A percentile compares a stretch with the other conserved stretches of the same genome.
These are phyloP conservation scores for Dicentrarchus labrax DNA, from an alignment of 2,113 vertebrate genomes.

Conservation along the genomic window DNA sequence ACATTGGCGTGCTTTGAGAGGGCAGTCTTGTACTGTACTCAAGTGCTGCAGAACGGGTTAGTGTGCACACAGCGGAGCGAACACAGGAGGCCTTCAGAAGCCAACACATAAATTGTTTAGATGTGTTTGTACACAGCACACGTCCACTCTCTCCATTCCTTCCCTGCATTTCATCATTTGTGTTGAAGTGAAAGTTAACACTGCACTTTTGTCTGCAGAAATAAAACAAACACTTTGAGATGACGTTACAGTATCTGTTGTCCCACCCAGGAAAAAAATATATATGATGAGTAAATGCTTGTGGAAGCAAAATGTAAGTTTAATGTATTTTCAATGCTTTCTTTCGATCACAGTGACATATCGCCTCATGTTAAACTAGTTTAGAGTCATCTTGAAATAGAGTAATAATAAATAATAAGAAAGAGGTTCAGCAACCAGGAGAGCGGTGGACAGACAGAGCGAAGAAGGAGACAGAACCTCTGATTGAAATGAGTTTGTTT, in stretches of 20 bases:
- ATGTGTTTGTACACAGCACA: slow-evolving; percentile 42
- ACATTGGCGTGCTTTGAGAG: slow-evolving; percentile 18
- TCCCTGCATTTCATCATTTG: slow-evolving; percentile 33
- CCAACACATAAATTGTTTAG: slow-evolving; percentile 55
- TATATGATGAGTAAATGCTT: neutral
- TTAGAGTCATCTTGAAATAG: slow-evolving; percentile 32
- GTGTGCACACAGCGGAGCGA: slow-evolving; percentile 23
- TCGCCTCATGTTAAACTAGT: neutral
- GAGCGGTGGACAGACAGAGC: slow-evolving; percentile 24
- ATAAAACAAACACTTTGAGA: slow-evolving; percentile 4
- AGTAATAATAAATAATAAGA: slow-evolving; percentile 19
- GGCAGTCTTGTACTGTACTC: slow-evolving; percentile 35
- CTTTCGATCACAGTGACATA: slow-evolving; percentile 26
- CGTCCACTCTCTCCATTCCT: neutral
- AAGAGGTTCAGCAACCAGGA: neutral
- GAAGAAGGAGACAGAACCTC: slow-evolving; percentile 23
- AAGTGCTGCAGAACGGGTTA: slow-evolving; percentile 33
- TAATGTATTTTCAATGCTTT: slow-evolving; percentile 30
- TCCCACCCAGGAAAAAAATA: neutral
- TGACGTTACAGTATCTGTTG: slow-evolving; percentile 1
- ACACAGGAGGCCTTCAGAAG: slow-evolving; percentile 41
- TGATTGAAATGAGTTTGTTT: slow-evolving; percentile 68
- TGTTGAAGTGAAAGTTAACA: slow-evolving; percentile 20
- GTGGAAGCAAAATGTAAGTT: neutral
- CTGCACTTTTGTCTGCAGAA: slow-evolving; percentile 7